Evolutionary conservation across 2,888 invertebrate species (phyloP), one percentile per base, ranked within the genome.

Genomic region (Adela reaumurella): DNA sequence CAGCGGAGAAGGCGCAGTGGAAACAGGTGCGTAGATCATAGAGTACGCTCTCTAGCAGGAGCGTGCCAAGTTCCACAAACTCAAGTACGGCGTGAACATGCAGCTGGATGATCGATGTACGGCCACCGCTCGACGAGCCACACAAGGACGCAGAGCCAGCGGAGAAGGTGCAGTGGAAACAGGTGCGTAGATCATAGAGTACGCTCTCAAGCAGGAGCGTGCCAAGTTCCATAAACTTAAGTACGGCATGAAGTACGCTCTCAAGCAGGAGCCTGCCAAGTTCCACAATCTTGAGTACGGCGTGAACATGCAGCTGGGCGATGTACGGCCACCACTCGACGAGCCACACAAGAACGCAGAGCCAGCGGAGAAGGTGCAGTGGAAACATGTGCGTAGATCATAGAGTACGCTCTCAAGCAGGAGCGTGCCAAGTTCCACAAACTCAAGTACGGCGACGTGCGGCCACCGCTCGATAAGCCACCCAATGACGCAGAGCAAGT

Each of bases 11-110:
- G 64, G 90, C 93, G 54, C 93, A 93, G 62, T 98, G 97, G 96
- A 88, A 93, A 65, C 95, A 97, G 77, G 35, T 35, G 10, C 24
- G 24, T 24, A 99, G 83, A 99, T 99, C 99, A 82, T 99, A 59
- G 99, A 99, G 74, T 98, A 94, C 77, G 98, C 97, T 51, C 81
- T 99, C 57, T 96, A 97, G 70, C 98, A 99, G 76, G 99, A 99
- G 81, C 86, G 97, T 63, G 94, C 92, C 47, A 97, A 97, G 78
- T 96, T 92, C 74, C 95, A 97, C 78, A 97, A 96, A 74, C 80
- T 97, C 63, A 97, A 97, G 74, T 97, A 94, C 78, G 97, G 97
- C 29, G 93, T 91, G 51, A 95, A 95, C 70, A 81, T 95, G 58
- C 92, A 94, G 63, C 93, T 92, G 64, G 89, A 93, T 64, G 89